A percentile compares a stretch with the other conserved stretches of the same genome.
Evolutionary conservation across 1,140 invertebrate species (phyloP).

Genomic region (Steinernema feltiae): DNA sequence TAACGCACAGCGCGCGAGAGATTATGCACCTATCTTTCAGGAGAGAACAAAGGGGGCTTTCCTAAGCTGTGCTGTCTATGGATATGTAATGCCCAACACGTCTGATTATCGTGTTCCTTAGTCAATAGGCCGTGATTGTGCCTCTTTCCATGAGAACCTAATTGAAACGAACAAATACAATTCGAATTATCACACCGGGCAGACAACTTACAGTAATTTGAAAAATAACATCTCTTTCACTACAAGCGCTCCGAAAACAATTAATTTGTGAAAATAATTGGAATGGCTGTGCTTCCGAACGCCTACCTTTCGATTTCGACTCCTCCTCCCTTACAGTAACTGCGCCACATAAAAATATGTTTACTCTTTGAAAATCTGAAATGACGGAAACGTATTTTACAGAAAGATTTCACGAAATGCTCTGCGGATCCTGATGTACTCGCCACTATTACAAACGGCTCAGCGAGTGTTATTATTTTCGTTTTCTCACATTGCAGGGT

Average conservation of each 20-base stretch:
- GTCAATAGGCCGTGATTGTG: neutral
- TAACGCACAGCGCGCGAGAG: no score
- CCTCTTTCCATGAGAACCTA: neutral
- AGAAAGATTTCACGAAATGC: no score
- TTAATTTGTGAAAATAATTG: neutral
- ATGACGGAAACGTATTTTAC: neutral
- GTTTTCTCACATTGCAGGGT: no score
- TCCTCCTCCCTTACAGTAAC: conserved; percentile 8
- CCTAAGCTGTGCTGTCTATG: neutral
- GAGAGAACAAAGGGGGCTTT: neutral
- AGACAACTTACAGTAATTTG: neutral
- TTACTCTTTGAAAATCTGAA: neutral
- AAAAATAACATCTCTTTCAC: neutral
- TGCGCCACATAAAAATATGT: neutral
- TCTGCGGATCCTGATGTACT: no score
- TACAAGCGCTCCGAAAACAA: neutral
- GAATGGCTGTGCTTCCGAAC: neutral
- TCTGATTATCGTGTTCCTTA: neutral
- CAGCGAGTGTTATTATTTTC: no score
- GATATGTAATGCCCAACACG: no score
- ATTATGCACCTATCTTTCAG: no score
- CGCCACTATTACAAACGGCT: no score
- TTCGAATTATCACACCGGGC: neutral
- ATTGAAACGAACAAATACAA: neutral
- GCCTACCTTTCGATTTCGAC: conserved; percentile 1